A percentile compares a stretch with the other conserved stretches of the same genome.
These are phyloP conservation scores for Chiroxiphia lanceolata DNA, from an alignment of 2,797 vertebrate genomes.

Conservation along the genomic window DNA sequence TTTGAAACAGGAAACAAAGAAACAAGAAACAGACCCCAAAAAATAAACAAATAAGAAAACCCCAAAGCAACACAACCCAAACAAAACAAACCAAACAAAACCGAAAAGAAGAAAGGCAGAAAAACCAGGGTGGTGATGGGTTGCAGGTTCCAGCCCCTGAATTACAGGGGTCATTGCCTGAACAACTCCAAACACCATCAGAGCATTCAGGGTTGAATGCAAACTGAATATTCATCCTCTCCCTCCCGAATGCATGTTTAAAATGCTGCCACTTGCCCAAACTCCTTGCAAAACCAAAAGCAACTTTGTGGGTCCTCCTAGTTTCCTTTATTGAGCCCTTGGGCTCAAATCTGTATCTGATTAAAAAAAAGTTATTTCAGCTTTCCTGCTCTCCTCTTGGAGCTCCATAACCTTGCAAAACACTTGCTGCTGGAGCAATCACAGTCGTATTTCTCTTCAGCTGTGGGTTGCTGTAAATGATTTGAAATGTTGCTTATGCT, in stretches of 20 bases:
- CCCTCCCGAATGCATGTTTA: not conserved
- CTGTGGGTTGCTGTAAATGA: not conserved
- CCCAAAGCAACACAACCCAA: not conserved
- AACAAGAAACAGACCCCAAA: not conserved
- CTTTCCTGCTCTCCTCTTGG: not conserved
- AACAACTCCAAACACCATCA: not conserved
- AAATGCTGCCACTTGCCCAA: not conserved
- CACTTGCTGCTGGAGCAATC: not conserved
- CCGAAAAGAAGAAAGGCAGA: not conserved
- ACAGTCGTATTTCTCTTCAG: not conserved
- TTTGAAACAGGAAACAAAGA: not conserved
- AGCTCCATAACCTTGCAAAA: not conserved
- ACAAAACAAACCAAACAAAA: not conserved
- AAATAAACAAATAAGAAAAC: not conserved
- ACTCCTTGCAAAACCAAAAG: not conserved
- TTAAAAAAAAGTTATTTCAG: not conserved
- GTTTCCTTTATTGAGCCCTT: not conserved
- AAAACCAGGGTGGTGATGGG: not conserved
- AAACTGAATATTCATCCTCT: conserved; percentile 34
- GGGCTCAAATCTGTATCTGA: not conserved
- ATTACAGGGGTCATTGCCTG: conserved; percentile 2
- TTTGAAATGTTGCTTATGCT: not conserved
- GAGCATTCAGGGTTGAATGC: not conserved
- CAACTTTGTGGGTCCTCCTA: not conserved
- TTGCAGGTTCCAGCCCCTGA: not conserved